Base-by-base conservation (phyloP, 2,797 vertebrate genomes). In the Poeciliopsis paucimaculata region DNA sequence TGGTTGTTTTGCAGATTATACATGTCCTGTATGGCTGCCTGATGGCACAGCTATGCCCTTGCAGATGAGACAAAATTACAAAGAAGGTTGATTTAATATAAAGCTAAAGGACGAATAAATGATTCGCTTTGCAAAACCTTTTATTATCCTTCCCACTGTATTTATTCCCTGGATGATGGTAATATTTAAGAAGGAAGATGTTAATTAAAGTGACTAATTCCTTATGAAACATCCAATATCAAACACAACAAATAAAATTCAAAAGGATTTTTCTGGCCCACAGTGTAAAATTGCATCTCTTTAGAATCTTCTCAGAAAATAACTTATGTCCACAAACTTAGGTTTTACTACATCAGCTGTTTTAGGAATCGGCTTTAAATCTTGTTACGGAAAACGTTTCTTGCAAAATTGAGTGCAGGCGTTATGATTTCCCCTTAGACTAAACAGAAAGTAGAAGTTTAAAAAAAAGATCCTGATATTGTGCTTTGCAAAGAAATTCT, bases 21-120 rank as follows among this genome's bases (percentile, higher is more conserved):
- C 88, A 76, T 49, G 78, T 51, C 60, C 77, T 46, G 39, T 20
- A 75, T 28, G 70, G 46, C 76, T 83, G 84, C 77, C 86, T 87
- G 74, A 0, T 43, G 80, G 82, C 73, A 49, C 62, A 77, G 71
- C 72, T 76, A 10, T 43, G 74, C 89, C 90, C 88, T 85, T 77
- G 84, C 84, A 82, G 87, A 90, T 75, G 46, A 64, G 76, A 53
- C 76, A 75, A 88, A 84, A 90, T 90, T 92, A 91, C 34, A 41
- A 75, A 91, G 91, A 82, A 82, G 72, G 78, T 88, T 93, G 92
- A 92, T 90, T 92, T 84, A 89, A 90, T 92, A 88, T 86, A 79
- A 91, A 77, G 78, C 75, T 77, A 76, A 87, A 86, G 84, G 85
- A 87, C 83, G 88, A 92, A 92, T 78, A 90, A 87, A 89, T 89